Conservation (phyloP, 2,113 vertebrate species). For the Phaetusa simplex region DNA sequence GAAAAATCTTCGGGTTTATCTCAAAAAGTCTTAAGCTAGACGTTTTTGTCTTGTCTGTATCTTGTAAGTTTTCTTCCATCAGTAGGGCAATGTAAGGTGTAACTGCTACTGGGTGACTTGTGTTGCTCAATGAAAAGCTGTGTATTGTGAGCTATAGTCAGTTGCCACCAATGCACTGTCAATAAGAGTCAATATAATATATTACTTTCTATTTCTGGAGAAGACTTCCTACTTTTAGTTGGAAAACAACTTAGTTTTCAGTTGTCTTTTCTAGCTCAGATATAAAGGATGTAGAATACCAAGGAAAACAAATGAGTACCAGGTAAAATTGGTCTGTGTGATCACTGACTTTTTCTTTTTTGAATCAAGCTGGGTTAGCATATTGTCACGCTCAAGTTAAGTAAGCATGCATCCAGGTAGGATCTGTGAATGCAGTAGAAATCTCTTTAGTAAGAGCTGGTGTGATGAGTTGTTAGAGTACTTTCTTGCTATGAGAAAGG, state of each 20-base stretch:
- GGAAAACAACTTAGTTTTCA: not conserved
- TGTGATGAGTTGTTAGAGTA: not conserved
- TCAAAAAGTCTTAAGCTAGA: not conserved
- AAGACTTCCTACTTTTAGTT: not conserved
- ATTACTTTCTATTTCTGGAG: not conserved
- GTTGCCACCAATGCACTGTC: not conserved
- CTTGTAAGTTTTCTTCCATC: not conserved
- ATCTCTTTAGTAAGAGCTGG: not conserved
- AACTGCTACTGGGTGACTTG: not conserved
- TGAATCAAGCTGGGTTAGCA: not conserved
- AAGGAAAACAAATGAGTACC: not conserved
- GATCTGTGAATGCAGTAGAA: not conserved
- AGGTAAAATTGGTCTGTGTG: not conserved
- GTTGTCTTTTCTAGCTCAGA: not conserved
- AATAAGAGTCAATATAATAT: not conserved
- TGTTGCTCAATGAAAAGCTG: not conserved
- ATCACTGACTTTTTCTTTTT: not conserved
- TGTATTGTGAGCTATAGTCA: not conserved
- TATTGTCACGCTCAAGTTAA: not conserved
- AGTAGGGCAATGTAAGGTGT: not conserved
- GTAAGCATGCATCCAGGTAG: not conserved
- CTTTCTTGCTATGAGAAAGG: not conserved
- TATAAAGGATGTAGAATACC: not conserved
- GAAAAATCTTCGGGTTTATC: not conserved
- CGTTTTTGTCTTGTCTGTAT: not conserved